Evolutionary conservation across 2,113 vertebrate species (phyloP).

Genomic region (Aegithalos caudatus): DNA sequence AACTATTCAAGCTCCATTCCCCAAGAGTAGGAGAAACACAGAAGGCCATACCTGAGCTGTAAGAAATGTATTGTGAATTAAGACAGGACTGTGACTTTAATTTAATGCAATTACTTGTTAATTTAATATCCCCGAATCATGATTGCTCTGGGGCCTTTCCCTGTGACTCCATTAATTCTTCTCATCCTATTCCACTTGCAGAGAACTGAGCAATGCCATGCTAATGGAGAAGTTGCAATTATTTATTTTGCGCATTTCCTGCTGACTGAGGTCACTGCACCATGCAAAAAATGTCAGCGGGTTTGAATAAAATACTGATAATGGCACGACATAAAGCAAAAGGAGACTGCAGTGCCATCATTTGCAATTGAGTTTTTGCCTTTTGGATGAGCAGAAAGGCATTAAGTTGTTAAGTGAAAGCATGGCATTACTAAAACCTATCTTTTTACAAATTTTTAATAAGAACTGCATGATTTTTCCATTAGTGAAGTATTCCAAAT

Average conservation of each 20-base stretch:
- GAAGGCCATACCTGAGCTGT: background rate
- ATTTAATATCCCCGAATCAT: slow-evolving; percentile 10
- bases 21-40: background rate
- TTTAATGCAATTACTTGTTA: slow-evolving; percentile 17
- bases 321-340: background rate
- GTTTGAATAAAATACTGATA: slow-evolving; percentile 20
- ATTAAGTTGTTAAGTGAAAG: background rate
- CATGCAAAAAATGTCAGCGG: background rate
- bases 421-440: background rate
- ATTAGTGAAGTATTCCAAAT: background rate
- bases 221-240: slow-evolving; percentile 27
- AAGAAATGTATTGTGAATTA: background rate
- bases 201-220: background rate
- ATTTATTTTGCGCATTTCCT: slow-evolving; percentile 52
- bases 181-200: slow-evolving; percentile 1
- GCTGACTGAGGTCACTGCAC: slow-evolving; percentile 22
- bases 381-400: background rate
- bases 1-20: background rate
- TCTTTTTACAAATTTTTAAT: background rate
- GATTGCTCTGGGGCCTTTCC: slow-evolving; percentile 6
- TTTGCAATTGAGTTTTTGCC: background rate
- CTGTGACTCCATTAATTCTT: slow-evolving; percentile 30
- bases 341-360: background rate
- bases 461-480: background rate
- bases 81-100: background rate